Evolutionary conservation across 2,888 invertebrate species (phyloP), one percentile per base, ranked within the genome.

Genomic region (Himalopsyche kuldschensis): DNA sequence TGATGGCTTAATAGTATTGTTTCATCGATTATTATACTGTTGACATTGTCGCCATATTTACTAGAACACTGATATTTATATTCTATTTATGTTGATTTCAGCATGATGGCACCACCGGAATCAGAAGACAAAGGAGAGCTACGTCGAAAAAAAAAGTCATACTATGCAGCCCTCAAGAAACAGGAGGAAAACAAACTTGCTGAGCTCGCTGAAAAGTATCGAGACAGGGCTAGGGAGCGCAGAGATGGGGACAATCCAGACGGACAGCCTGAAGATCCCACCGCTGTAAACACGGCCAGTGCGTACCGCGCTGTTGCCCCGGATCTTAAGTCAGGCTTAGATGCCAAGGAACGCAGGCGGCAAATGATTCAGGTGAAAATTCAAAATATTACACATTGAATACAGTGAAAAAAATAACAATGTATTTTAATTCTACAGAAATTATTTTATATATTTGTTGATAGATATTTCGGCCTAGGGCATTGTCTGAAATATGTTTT

Each of bases 291-390:
- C 27, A 96, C 97, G 5, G 93, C 93, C 79, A 96, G 96, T 88
- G 96, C 96, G 46, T 97, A 97, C 88, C 91, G 98, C 88, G 99
- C 99, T 8, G 99, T 99, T 0, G 99, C 99, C 3, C 99, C 99
- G 0, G 99, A 99, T 91, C 90, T 97, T 17, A 98, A 98, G 89
- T 97, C 98, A 0, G 96, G 97, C 86, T 94, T 96, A 89, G 98
- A 98, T 91, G 98, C 98, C 0, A 98, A 99, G 6, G 99, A 99
- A 90, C 93, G 98, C 69, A 93, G 99, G 80, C 94, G 98, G 79
- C 97, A 99, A 88, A 95, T 98, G 92, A 99, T 99, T 89, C 96
- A 96, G 89, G 92, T 92, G 46, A 20, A 41, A 0, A 11, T 41
- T 41, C 41, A 41, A 15, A n/a, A n/a, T n/a, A n/a, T n/a, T n/a